Base-by-base conservation (phyloP, 1,140 invertebrate species). In the Drosophila oshimai region DNA sequence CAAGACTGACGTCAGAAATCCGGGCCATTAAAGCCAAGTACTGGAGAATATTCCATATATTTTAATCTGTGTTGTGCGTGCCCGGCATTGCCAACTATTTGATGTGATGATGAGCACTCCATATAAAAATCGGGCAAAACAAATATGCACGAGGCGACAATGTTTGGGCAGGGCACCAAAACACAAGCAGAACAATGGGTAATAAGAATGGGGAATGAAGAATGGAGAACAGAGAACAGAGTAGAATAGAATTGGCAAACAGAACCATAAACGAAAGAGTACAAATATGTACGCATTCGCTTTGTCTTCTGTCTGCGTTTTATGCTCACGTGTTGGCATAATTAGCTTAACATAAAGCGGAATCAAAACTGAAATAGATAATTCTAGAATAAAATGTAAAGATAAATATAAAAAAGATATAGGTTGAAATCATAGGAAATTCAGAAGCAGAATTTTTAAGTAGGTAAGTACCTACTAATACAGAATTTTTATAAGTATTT, bases 271-370 rank as follows among this genome's bases (percentile, higher is more conserved):
- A 61, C 13, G 44, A 17, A 49, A 53, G 49, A 33, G 49, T 44
- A 53, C 70, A 67, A 33, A 80, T 61, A 64, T 84, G 74, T 74
- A 58, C 79, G 79, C 78, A 74, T 74, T 81, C 61, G 54, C 70
- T 57, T 73, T 45, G 73, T 57, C 60, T 76, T 62, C 65, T 36
- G 61, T 36, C 41, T 18, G 22, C 2, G 26, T 54, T 73, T 83
- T 83, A 84, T 86, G 80, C 80, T 86, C 80, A 86, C 80, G 80
- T 84, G 80, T 29, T 74, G 69, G 29, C 61, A 50, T 69, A 46
- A 83, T 65, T 70, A 49, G 34, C 13, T 50, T 2, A 29, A 18
- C 57, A 17, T 13, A 58, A 44, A 26, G 20, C 53, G 24, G 55
- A 61, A 15, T 22, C 41, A 54, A 45, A 49, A 29, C 15, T 26